These are phyloP conservation scores for Nyctalus aviator DNA, from an alignment of 2,797 vertebrate species.

Conservation along the genomic window DNA sequence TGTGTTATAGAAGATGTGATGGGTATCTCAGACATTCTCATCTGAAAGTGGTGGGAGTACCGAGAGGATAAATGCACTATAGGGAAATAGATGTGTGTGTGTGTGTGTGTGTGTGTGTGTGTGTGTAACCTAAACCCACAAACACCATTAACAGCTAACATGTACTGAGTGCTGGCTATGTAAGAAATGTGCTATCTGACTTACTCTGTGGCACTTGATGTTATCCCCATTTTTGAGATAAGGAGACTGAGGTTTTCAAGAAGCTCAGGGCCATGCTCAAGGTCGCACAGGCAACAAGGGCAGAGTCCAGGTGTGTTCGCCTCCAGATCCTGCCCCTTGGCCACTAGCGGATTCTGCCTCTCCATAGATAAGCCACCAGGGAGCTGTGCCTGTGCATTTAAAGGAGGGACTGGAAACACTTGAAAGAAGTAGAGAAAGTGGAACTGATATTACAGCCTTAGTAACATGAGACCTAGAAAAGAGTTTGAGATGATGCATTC, in stretches of 20 bases:
- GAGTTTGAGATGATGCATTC: neutral
- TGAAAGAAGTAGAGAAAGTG: neutral
- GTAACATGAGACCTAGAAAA: neutral
- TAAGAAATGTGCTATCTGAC: neutral
- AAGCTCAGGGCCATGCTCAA: neutral
- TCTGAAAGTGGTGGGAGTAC: neutral
- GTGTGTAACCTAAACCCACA: neutral
- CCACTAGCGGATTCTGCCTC: neutral
- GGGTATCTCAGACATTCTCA: neutral
- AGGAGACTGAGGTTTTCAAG: neutral
- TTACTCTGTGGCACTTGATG: neutral
- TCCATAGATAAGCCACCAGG: neutral
- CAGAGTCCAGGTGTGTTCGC: too few relatives aligned
- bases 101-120: neutral
- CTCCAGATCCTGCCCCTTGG: neutral
- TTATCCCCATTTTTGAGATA: neutral
- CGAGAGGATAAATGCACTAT: neutral
- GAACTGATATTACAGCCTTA: neutral
- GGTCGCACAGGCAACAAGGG: neutral
- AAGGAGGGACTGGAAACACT: neutral
- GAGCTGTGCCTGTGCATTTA: neutral
- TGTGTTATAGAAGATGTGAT: neutral
- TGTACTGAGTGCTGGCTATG: neutral
- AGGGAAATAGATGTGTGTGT: neutral
- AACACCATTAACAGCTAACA: neutral